Evolutionary conservation across 1,140 invertebrate species (phyloP).

Genomic region (Halesus radiatus): DNA sequence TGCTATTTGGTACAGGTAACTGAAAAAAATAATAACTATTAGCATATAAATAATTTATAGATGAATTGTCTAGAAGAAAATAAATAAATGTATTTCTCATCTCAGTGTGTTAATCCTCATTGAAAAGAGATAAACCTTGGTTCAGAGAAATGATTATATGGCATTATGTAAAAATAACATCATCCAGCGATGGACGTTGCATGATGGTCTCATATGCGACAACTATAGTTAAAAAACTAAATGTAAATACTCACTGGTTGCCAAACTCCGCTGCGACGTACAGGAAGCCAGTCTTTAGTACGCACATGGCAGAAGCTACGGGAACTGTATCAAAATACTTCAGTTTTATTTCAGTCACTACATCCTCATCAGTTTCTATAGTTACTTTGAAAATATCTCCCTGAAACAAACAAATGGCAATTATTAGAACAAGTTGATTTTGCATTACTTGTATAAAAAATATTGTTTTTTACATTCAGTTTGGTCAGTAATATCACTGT

Average conservation of each 20-base stretch:
- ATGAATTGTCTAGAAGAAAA: neutral
- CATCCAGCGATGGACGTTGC: neutral
- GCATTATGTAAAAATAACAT: constrained; percentile 61
- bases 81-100: constrained; percentile 63
- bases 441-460: neutral
- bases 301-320: constrained; percentile 95
- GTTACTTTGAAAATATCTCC: constrained; percentile 99
- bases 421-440: neutral
- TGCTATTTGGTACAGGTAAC: constrained; percentile 98
- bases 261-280: constrained; percentile 99
- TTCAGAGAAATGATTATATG: constrained; percentile 66
- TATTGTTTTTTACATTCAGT: neutral
- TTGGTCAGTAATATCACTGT: constrained; percentile 47
- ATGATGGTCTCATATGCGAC: constrained; percentile 20
- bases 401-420: constrained; percentile 66
- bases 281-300: constrained; percentile 98
- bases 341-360: constrained; percentile 98
- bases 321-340: constrained; percentile 99
- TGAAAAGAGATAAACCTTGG: constrained; percentile 67
- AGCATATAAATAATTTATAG: neutral
- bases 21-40: constrained; percentile 65
- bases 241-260: constrained; percentile 91
- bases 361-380: constrained; percentile 97
- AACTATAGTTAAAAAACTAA: neutral
- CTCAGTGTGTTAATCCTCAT: constrained; percentile 70